Base-by-base conservation (phyloP, 2,888 invertebrate genomes). In the Trachelus stipa region DNA sequence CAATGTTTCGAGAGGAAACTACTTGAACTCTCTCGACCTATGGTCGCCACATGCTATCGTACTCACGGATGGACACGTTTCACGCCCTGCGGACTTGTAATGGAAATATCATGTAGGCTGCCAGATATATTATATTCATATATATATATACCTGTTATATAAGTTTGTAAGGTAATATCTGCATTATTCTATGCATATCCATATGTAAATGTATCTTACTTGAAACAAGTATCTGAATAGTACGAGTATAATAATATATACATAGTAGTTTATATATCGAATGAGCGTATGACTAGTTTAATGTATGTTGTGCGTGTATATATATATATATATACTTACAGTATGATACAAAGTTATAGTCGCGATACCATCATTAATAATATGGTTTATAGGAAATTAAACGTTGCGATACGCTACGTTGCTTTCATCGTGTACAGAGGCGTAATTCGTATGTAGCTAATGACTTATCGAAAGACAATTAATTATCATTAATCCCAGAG, bases 11-110 rank as follows among this genome's bases (percentile, higher is more conserved):
- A 56, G 56, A 56, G 56, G 23, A 56, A 56, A 56, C 56, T 76
- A 81, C 80, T 81, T 81, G 81, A 81, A 83, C 83, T 80, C 80
- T 76, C 81, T 81, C 81, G 81, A 80, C 81, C 82, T 56, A 56
- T 56, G 56, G 56, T 56, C 23, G 1, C 23, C 56, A 56, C 56
- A 56, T 56, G 56, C 23, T 56, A 79, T 77, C 77, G 77, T 78
- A 79, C 77, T 79, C 76, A 78, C 77, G 81, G 81, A 78, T 80
- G 77, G 79, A 77, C 80, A 81, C 79, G 81, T 80, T 81, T 82
- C 80, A 82, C 80, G 79, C 82, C 80, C 81, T 76, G 78, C 73
- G 81, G 79, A 80, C 77, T 78, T 74, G 80, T 80, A 82, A 82
- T 82, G 82, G 81, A 82, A 82, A 82, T 82, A 80, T 78, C 81